Conservation (phyloP, 2,888 invertebrate genomes). For the Philereme transversata region DNA sequence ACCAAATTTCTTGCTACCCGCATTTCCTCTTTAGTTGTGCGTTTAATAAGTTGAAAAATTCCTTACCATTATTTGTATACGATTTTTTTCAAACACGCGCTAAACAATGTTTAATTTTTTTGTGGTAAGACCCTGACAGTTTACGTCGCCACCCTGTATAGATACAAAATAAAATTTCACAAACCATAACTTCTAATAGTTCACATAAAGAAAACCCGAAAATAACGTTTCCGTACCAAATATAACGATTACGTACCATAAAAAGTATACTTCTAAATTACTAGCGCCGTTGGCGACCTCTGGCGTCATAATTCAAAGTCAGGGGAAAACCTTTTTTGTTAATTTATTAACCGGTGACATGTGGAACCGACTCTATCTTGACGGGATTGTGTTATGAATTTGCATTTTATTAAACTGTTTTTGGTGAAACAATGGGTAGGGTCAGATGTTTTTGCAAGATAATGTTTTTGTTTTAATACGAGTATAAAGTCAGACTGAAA, state of each 20-base stretch:
- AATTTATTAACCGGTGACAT: constrained; percentile 55
- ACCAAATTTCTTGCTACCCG: too few species aligned
- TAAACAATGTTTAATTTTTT: too few species aligned
- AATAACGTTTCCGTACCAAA: constrained; percentile 18
- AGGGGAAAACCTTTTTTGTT: constrained; percentile 55
- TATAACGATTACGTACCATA: constrained; percentile 27
- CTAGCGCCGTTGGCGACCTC: constrained; percentile 49
- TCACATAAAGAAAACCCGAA: constrained; percentile 21
- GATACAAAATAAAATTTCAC: constrained; percentile 25
- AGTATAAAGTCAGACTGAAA: neutral
- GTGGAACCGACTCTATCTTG: constrained; percentile 33
- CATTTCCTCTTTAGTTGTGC: too few species aligned
- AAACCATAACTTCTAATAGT: constrained; percentile 27
- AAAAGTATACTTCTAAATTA: constrained; percentile 37
- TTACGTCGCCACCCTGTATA: neutral
- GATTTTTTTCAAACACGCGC: too few species aligned
- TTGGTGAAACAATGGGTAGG: constrained; percentile 1
- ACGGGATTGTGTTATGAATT: constrained; percentile 33
- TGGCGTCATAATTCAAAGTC: constrained; percentile 53
- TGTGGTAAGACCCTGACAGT: neutral
- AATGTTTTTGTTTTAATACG: neutral
- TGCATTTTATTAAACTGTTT: constrained; percentile 21
- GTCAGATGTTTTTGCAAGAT: constrained; percentile 1
- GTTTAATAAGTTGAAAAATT: too few species aligned
- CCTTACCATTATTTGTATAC: too few species aligned